phyloP scores from a whole-genome alignment of 2,797 vertebrate genomes.

The Acridotheres tristis region DNA sequence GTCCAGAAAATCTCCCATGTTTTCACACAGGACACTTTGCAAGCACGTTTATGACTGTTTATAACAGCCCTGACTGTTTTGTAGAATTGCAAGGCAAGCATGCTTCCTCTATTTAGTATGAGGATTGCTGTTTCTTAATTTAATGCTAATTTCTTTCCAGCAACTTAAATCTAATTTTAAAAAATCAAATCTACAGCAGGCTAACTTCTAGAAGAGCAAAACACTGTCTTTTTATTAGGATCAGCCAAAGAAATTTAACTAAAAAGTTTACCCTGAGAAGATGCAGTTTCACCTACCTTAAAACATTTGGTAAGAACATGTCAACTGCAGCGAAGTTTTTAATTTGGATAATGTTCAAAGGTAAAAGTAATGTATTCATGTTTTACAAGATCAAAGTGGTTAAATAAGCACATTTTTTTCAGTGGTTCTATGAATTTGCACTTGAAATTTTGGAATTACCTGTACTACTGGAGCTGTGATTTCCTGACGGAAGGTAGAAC shows the following conservation, averaged over 20 bases:
- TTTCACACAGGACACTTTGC: not conserved
- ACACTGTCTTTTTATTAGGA: not conserved
- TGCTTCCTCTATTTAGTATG: not conserved
- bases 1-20: not conserved
- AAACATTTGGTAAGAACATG: not conserved
- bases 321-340: not conserved
- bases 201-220: not conserved
- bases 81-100: not conserved
- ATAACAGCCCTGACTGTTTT: not conserved
- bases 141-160: conserved; percentile 12
- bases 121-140: not conserved
- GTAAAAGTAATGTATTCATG: not conserved
- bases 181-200: not conserved
- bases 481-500: not conserved
- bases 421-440: not conserved
- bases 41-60: not conserved
- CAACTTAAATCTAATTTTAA: conserved; percentile 20
- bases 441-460: not conserved
- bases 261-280: not conserved
- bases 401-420: not conserved
- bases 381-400: not conserved
- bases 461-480: not conserved
- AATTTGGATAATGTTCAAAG: not conserved
- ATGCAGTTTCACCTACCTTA: not conserved
- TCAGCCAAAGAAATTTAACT: not conserved